Evolutionary conservation across 2,113 vertebrate genomes (phyloP).

Genomic region (Nothoprocta perdicaria): DNA sequence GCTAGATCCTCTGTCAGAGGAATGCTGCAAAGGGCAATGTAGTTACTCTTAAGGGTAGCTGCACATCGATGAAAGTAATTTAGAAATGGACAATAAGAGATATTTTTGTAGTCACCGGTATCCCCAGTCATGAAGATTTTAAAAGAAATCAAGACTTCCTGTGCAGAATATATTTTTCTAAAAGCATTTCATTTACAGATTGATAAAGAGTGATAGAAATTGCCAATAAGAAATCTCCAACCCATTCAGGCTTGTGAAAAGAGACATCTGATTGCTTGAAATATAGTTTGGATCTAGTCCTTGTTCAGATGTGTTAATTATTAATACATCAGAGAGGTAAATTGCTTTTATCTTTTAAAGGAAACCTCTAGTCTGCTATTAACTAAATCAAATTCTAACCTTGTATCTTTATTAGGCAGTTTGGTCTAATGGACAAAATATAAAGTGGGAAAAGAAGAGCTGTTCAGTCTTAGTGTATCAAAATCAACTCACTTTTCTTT

Average conservation of each 20-base stretch:
- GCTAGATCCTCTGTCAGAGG: not conserved
- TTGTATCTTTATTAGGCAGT: not conserved
- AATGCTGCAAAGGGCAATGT: not conserved
- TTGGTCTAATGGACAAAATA: not conserved
- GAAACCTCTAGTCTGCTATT: not conserved
- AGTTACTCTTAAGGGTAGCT: not conserved
- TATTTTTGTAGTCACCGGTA: not conserved
- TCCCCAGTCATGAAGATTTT: not conserved
- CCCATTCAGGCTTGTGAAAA: not conserved
- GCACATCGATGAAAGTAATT: not conserved
- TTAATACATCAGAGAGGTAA: not conserved
- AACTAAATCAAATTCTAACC: not conserved
- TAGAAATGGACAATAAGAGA: not conserved
- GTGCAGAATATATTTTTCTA: not conserved
- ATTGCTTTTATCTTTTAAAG: not conserved
- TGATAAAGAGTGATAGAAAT: not conserved
- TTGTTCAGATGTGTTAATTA: not conserved
- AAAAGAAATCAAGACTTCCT: constrained; percentile 2
- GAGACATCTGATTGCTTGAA: not conserved
- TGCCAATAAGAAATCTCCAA: not conserved
- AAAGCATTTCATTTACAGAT: constrained; percentile 11
- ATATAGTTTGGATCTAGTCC: not conserved
- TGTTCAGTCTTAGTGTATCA: not conserved
- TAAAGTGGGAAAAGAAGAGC: not conserved
- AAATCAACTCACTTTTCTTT: not conserved